These are phyloP conservation scores for Pedicia rivosa DNA, from an alignment of 2,888 invertebrate species.

Conservation along the genomic window DNA sequence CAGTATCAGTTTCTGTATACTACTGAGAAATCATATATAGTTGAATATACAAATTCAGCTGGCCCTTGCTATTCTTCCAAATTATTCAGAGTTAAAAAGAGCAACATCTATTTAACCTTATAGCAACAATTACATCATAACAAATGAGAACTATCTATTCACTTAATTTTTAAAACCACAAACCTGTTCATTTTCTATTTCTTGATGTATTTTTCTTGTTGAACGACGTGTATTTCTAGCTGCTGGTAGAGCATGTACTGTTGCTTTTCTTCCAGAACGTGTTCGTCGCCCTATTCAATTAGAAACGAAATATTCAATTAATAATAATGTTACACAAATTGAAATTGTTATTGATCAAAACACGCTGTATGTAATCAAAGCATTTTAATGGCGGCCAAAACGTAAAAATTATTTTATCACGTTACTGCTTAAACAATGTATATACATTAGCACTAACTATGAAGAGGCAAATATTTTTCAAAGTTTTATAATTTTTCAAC, in stretches of 20 bases:
- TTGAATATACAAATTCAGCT: conserved; percentile 20
- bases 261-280: conserved; percentile 35
- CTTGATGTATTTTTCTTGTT: conserved; percentile 12
- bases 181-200: conserved; percentile 14
- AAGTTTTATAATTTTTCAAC: too few species aligned
- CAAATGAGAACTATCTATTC: not conserved
- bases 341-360: too few species aligned
- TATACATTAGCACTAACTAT: too few species aligned
- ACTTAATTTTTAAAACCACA: conserved; percentile 1
- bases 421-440: too few species aligned
- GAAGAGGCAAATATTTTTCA: too few species aligned
- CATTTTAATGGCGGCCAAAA: too few species aligned
- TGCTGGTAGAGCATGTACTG: conserved; percentile 19
- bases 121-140: conserved; percentile 1
- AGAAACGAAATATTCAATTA: too few species aligned
- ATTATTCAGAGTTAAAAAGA: conserved; percentile 1
- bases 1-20: too few species aligned
- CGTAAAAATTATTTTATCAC: too few species aligned
- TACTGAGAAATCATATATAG: too few species aligned
- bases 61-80: conserved; percentile 31
- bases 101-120: conserved; percentile 4
- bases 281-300: conserved; percentile 40
- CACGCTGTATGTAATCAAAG: too few species aligned
- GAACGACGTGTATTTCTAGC: conserved; percentile 21
- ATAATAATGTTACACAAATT: too few species aligned